A percentile compares a stretch with the other conserved stretches of the same genome.
Conservation (phyloP, 2,797 vertebrate species). For the Pangasius krempfi region DNA sequence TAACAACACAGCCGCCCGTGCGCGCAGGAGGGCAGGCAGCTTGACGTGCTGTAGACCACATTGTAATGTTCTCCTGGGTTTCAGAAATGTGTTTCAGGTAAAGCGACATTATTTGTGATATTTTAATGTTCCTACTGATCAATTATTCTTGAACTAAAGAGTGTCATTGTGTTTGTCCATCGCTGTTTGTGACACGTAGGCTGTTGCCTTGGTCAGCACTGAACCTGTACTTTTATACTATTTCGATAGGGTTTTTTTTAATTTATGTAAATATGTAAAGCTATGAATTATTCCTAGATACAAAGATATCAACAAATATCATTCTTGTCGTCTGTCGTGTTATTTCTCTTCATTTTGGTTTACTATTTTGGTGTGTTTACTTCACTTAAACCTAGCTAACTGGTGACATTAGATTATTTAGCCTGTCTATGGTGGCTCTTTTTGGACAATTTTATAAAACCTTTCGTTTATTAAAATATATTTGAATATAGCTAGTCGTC, state of each 20-base stretch:
- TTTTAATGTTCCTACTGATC: neutral
- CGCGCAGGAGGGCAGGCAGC: neutral
- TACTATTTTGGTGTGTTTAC: neutral
- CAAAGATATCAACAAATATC: neutral
- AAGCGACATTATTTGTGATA: conserved; percentile 22
- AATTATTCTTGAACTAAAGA: neutral
- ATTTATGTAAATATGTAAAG: neutral
- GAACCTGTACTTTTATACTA: neutral
- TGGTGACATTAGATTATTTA: neutral
- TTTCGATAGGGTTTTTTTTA: neutral
- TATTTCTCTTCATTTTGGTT: neutral
- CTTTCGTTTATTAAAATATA: no score
- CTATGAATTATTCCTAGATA: neutral
- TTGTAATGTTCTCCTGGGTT: conserved; percentile 10
- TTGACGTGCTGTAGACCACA: neutral
- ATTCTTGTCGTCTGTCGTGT: neutral
- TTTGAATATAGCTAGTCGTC: neutral
- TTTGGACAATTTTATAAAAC: neutral
- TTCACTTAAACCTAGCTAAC: neutral
- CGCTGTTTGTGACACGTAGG: conserved; percentile 49
- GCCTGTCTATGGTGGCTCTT: no score
- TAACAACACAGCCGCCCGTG: neutral
- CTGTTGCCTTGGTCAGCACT: conserved; percentile 26
- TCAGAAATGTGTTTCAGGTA: conserved; percentile 65
- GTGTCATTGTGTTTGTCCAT: neutral